These are phyloP conservation scores for Portunus trituberculatus DNA, from an alignment of 1,140 invertebrate genomes.

Conservation along the genomic window DNA sequence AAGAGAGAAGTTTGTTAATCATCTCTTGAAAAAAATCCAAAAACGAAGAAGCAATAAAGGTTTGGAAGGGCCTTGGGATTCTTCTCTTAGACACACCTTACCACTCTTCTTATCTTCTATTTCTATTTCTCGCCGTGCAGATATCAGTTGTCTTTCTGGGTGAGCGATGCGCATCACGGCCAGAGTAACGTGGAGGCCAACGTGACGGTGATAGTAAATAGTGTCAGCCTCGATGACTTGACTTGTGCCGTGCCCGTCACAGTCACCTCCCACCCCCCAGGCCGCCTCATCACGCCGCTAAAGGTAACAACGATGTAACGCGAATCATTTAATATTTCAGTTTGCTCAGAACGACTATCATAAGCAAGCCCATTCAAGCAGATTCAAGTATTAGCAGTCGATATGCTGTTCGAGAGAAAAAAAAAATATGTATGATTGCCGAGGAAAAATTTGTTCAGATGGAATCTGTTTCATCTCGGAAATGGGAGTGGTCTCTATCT, in stretches of 20 bases:
- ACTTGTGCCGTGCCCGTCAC: conserved; percentile 54
- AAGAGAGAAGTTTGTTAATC: too few species aligned
- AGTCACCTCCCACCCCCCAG: conserved; percentile 35
- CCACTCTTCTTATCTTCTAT: background rate
- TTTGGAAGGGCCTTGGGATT: too few species aligned
- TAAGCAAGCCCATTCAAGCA: too few species aligned
- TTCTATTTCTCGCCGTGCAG: background rate
- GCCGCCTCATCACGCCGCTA: conserved; percentile 38
- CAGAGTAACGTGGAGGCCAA: conserved; percentile 56
- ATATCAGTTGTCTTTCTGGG: conserved; percentile 49
- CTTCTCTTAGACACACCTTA: too few species aligned
- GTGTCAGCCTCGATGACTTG: conserved; percentile 23
- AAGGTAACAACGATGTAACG: background rate
- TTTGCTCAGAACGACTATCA: too few species aligned
- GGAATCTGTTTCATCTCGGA: too few species aligned
- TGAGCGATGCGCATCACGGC: conserved; percentile 46
- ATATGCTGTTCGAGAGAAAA: too few species aligned
- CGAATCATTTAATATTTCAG: too few species aligned
- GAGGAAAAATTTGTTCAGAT: too few species aligned
- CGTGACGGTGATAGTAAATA: conserved; percentile 51
- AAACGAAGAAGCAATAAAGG: background rate
- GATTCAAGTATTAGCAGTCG: too few species aligned
- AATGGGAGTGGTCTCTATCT: too few species aligned
- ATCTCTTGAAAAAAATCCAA: background rate
- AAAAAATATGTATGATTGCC: too few species aligned